Evolutionary conservation across 2,888 invertebrate genomes (phyloP), one percentile per base, ranked within the genome.

Genomic region (Pammene aurita): DNA sequence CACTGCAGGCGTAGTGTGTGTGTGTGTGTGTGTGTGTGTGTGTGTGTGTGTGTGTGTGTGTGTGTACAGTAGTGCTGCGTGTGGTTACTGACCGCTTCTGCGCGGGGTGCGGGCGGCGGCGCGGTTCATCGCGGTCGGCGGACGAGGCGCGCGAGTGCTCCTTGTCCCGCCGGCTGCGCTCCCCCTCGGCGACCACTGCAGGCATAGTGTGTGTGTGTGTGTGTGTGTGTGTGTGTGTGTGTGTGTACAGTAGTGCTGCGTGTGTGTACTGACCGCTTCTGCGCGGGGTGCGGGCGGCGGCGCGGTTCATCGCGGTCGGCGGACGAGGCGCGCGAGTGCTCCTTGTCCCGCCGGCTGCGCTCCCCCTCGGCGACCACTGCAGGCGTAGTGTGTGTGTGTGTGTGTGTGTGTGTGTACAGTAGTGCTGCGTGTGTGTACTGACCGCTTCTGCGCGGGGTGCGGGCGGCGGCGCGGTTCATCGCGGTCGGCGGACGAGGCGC

Each of bases 341-440:
- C n/a, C n/a, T n/a, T 75, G 16, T 73, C 65, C 57, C 63, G 92
- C 80, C 96, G 93, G 80, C 95, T 72, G 71, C 90, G 84, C 44
- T 42, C 82, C 72, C 78, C 81, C 63, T 89, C 90, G 13, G 89
- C 88, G 61, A 91, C 92, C 92, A 92, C 78, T 85, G 83, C 80
- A 91, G 42, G 38, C 38, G 7, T 38, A 38, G 38, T 38, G 38
- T 5, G 35, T 35, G 35, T 35, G 35, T 35, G 35, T 35, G 38
- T 38, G 38, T 38, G 7, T 38, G 38, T 35, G 38, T 38, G 7
- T 9, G 38, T 38, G 38, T 38, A 26, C n/a, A n/a, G n/a, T n/a
- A n/a, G n/a, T n/a, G n/a, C n/a, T n/a, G n/a, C n/a, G n/a, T n/a
- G 38, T 38, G 48, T 48, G 48, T 48, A 48, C 74, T 56, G 38